These are phyloP conservation scores for Adelges cooleyi DNA, from an alignment of 1,140 invertebrate genomes.

Conservation along the genomic window DNA sequence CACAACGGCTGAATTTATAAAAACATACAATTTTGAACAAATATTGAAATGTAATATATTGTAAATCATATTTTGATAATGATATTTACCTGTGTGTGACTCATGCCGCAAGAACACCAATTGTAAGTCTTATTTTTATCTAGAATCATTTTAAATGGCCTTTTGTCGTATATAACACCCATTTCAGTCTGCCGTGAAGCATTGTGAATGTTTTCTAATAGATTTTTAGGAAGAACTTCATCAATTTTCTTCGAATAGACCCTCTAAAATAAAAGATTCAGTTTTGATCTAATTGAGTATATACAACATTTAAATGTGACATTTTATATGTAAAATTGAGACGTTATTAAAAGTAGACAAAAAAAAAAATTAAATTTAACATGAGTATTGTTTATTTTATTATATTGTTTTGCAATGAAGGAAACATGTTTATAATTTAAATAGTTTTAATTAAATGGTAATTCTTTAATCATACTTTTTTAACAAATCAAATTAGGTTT, in stretches of 20 bases:
- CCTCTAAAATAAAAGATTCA: constrained; percentile 6
- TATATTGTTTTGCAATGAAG: too few species aligned
- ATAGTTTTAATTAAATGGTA: too few species aligned
- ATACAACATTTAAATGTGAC: too few species aligned
- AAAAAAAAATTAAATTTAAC: too few species aligned
- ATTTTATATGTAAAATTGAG: too few species aligned
- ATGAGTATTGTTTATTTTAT: too few species aligned
- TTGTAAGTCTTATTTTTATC: constrained; percentile 70
- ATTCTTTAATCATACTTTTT: too few species aligned
- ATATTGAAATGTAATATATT: background rate
- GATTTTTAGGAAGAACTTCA: constrained; percentile 34
- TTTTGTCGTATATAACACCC: constrained; percentile 72
- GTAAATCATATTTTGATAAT: background rate
- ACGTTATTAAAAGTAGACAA: too few species aligned
- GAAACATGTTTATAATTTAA: too few species aligned
- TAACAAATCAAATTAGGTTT: too few species aligned
- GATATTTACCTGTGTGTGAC: constrained; percentile 56
- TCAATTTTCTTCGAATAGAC: constrained; percentile 21
- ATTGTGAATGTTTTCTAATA: constrained; percentile 31
- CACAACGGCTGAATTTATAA: constrained; percentile 64
- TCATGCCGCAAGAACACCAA: constrained; percentile 91
- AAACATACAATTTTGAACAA: background rate
- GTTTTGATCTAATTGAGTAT: too few species aligned
- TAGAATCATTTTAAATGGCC: constrained; percentile 70
- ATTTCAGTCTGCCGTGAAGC: constrained; percentile 46